Evolutionary conservation across 2,888 invertebrate genomes (phyloP).

Genomic region (Fragum fragum): DNA sequence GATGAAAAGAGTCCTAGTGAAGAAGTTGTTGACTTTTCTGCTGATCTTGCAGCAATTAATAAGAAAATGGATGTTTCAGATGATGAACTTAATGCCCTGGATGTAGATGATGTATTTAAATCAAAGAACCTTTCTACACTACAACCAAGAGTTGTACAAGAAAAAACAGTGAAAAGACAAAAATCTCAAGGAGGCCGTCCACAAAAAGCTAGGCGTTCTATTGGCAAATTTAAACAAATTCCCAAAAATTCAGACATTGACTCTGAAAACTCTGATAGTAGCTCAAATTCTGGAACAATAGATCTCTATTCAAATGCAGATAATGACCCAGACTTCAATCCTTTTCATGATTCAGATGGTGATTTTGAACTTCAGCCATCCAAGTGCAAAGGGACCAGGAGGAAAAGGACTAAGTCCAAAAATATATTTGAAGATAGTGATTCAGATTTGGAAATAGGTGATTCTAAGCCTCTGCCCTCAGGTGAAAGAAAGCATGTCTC

Average conservation of each 20-base stretch:
- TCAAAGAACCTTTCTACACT: slow-evolving; percentile 45
- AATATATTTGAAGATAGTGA: slow-evolving; percentile 7
- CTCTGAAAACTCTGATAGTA: slow-evolving; percentile 32
- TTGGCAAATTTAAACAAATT: slow-evolving; percentile 30
- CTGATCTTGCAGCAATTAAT: slow-evolving; percentile 58
- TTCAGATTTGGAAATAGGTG: background rate
- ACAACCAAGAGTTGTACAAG: slow-evolving; percentile 38
- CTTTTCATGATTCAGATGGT: slow-evolving; percentile 48
- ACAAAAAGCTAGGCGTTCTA: slow-evolving; percentile 46
- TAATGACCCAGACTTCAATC: slow-evolving; percentile 53
- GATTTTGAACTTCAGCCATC: slow-evolving; percentile 39
- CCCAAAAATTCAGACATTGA: slow-evolving; percentile 38
- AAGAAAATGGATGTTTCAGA: slow-evolving; percentile 58
- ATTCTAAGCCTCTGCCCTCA: background rate
- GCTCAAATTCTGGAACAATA: slow-evolving; percentile 42
- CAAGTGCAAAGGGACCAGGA: background rate
- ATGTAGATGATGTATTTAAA: slow-evolving; percentile 60
- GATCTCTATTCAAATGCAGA: slow-evolving; percentile 20
- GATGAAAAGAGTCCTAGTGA: slow-evolving; percentile 20
- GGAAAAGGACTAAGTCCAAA: background rate
- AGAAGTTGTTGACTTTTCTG: slow-evolving; percentile 50
- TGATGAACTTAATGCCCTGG: slow-evolving; percentile 53
- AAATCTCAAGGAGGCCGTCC: slow-evolving; percentile 26
- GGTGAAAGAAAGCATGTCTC: slow-evolving; percentile 26
- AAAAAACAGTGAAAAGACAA: background rate